Percentiles rank a stretch among this genome's conserved stretches.
Evolutionary conservation across 2,888 invertebrate genomes (phyloP).

Genomic region (Agrotis exclamationis): DNA sequence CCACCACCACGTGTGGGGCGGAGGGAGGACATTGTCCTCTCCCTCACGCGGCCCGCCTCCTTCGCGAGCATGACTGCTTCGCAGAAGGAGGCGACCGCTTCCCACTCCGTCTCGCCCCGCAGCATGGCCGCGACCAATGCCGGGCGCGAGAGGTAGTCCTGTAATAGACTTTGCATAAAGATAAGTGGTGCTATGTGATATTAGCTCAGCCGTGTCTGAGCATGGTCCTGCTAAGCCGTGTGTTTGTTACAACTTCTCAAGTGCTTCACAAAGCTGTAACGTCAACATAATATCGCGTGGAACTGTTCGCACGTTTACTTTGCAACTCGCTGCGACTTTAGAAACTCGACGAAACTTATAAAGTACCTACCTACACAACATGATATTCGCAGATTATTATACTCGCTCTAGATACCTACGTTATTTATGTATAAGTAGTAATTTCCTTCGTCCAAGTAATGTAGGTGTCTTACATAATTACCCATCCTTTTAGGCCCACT

Average conservation of each 20-base stretch:
- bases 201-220: too few species aligned
- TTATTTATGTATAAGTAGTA: too few species aligned
- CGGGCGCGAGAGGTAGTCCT: too few species aligned
- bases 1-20: too few species aligned
- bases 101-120: too few species aligned
- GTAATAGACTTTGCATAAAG: neutral
- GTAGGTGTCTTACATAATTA: neutral
- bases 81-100: too few species aligned
- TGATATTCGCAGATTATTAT: slow-evolving; percentile 8
- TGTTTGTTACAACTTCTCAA: slow-evolving; percentile 9
- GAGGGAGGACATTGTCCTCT: too few species aligned
- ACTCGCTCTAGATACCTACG: neutral
- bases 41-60: too few species aligned
- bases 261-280: slow-evolving; percentile 21
- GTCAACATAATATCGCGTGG: slow-evolving; percentile 26
- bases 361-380: slow-evolving; percentile 10
- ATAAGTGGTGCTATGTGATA: neutral
- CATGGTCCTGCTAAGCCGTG: slow-evolving; percentile 5
- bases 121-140: too few species aligned
- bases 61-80: too few species aligned
- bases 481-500: neutral
- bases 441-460: neutral
- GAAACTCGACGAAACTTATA: slow-evolving; percentile 12
- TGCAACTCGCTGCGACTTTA: slow-evolving; percentile 34
- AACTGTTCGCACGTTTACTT: slow-evolving; percentile 23